These are phyloP conservation scores for Micromesistius poutassou DNA, from an alignment of 2,797 vertebrate genomes.

Conservation along the genomic window DNA sequence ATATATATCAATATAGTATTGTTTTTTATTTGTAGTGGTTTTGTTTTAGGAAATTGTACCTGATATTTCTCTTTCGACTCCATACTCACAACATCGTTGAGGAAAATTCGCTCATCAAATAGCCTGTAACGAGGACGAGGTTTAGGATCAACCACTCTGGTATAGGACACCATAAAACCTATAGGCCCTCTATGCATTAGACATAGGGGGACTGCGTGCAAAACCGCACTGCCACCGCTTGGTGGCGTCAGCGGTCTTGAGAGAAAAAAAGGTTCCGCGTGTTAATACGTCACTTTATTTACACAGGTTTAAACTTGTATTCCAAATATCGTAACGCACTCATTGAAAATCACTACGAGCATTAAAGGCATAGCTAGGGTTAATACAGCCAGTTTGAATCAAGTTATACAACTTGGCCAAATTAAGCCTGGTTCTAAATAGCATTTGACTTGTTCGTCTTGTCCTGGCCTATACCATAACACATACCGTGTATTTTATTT, in stretches of 20 bases:
- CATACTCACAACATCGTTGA: background rate
- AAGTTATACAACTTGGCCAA: background rate
- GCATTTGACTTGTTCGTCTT: background rate
- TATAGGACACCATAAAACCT: too few species aligned
- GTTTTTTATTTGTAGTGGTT: background rate
- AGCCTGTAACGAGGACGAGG: background rate
- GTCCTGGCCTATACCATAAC: background rate
- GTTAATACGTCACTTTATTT: background rate
- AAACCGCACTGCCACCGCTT: background rate
- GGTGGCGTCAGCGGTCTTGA: constrained; percentile 39
- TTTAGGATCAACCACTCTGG: background rate
- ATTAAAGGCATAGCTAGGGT: background rate
- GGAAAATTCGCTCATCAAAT: background rate
- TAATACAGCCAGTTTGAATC: background rate
- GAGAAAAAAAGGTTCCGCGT: background rate
- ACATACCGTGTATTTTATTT: background rate
- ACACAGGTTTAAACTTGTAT: background rate
- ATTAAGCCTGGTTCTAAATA: background rate
- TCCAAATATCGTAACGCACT: background rate
- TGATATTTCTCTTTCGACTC: background rate
- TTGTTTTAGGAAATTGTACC: background rate
- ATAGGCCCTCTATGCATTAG: constrained; percentile 20
- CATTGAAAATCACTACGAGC: background rate
- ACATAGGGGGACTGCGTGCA: constrained; percentile 12
- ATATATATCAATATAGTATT: background rate